Evolutionary conservation across 2,797 vertebrate species (phyloP).

Genomic region (Lycodopsis pacificus): DNA sequence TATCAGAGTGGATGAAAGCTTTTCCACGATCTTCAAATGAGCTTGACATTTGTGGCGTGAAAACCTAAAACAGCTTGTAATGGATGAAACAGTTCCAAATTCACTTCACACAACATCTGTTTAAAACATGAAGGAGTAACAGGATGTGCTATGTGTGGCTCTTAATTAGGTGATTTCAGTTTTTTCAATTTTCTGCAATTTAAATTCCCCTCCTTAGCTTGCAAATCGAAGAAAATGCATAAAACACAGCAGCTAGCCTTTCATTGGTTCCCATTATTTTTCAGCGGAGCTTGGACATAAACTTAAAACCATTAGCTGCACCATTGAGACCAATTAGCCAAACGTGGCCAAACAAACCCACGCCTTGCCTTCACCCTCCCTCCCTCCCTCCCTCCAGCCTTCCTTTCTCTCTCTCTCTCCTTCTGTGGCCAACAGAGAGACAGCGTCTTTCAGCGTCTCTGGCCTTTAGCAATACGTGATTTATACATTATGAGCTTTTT

Average conservation of each 20-base stretch:
- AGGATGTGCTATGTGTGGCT: constrained; percentile 44
- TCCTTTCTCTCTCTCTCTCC: neutral
- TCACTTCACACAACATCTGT: constrained; percentile 56
- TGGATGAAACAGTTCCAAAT: constrained; percentile 44
- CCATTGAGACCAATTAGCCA: constrained; percentile 74
- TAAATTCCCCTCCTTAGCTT: constrained; percentile 30
- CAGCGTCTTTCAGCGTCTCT: constrained; percentile 42
- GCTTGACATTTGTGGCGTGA: constrained; percentile 37
- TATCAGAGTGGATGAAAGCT: constrained; percentile 30
- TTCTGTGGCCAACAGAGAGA: constrained; percentile 12
- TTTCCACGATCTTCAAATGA: constrained; percentile 35
- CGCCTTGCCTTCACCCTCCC: constrained; percentile 42
- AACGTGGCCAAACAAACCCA: constrained; percentile 64
- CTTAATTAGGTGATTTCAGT: constrained; percentile 64
- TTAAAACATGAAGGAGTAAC: constrained; percentile 50
- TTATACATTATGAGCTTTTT: constrained; percentile 37
- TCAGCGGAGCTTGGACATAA: constrained; percentile 58
- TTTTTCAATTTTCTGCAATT: constrained; percentile 42
- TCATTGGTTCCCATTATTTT: constrained; percentile 57
- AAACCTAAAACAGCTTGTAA: constrained; percentile 40
- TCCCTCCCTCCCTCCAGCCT: neutral
- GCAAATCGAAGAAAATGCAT: constrained; percentile 61
- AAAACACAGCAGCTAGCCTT: constrained; percentile 39
- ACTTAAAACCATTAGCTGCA: constrained; percentile 75
- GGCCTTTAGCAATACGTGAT: constrained; percentile 41